These are phyloP conservation scores for Sinohyriopsis cumingii DNA, from an alignment of 2,888 invertebrate genomes.

Conservation along the genomic window DNA sequence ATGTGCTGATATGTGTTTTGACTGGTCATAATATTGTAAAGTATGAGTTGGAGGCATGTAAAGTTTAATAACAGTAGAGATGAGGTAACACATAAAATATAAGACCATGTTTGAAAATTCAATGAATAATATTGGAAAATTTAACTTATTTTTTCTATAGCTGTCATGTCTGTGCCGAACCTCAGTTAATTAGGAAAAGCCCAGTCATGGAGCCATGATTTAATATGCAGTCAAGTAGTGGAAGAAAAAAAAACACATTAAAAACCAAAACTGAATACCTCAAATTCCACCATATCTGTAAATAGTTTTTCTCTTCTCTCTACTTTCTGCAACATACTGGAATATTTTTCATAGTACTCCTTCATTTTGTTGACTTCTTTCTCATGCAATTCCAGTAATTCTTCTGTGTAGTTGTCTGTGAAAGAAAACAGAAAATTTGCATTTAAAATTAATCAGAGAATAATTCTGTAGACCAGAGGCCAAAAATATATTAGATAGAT, in stretches of 20 bases:
- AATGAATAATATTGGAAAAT: too few relatives aligned
- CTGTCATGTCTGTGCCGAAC: too few relatives aligned
- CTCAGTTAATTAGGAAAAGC: neutral
- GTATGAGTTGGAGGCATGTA: too few relatives aligned
- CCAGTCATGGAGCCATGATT: neutral
- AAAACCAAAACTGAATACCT: conserved; percentile 68
- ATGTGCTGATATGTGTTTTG: too few relatives aligned
- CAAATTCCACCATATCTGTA: conserved; percentile 83
- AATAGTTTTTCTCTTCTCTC: conserved; percentile 79
- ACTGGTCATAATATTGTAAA: too few relatives aligned
- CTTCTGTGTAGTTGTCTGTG: conserved; percentile 84
- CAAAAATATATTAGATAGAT: neutral
- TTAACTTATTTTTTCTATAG: too few relatives aligned
- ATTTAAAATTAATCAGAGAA: too few relatives aligned
- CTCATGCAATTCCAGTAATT: conserved; percentile 85
- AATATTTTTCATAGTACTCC: conserved; percentile 65
- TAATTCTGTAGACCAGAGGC: neutral
- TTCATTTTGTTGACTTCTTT: conserved; percentile 81
- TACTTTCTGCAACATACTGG: conserved; percentile 74
- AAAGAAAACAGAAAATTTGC: conserved; percentile 36
- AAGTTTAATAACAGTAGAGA: too few relatives aligned
- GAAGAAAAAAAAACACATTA: neutral
- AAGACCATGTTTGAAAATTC: too few relatives aligned
- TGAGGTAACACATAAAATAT: too few relatives aligned
- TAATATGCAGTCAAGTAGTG: neutral